phyloP scores from a whole-genome alignment of 2,888 invertebrate species.

The Drosophila falleni region DNA sequence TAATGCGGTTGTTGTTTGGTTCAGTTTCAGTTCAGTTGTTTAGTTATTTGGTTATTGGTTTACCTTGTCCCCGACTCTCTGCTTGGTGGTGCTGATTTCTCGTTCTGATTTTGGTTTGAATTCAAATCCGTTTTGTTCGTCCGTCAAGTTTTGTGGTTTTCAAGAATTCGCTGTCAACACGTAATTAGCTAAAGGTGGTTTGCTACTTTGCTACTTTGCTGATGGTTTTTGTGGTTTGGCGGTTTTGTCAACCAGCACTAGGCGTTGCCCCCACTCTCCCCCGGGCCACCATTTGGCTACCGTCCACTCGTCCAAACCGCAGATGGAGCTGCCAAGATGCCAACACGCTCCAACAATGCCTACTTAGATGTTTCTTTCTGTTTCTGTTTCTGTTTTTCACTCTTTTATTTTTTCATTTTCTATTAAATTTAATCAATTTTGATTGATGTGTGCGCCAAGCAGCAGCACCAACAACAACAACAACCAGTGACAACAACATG shows the following conservation, averaged over 20 bases:
- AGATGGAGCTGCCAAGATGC: constrained; percentile 75
- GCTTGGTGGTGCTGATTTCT: constrained; percentile 26
- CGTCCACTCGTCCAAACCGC: constrained; percentile 39
- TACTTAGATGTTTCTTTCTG: constrained; percentile 52
- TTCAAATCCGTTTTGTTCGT: constrained; percentile 21
- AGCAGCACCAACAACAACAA: constrained; percentile 26
- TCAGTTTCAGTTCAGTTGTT: constrained; percentile 28
- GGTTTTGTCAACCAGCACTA: constrained; percentile 7
- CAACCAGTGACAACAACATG: constrained; percentile 24
- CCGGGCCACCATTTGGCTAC: not conserved
- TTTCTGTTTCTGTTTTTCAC: constrained; percentile 3
- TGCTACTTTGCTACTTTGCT: not conserved
- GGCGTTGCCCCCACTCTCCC: not conserved
- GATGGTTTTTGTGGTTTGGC: constrained; percentile 20
- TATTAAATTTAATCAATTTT: constrained; percentile 73
- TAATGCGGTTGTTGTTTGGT: constrained; percentile 63
- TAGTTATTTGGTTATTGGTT: constrained; percentile 42
- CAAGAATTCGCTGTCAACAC: not conserved
- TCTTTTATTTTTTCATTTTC: constrained; percentile 29
- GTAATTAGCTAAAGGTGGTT: constrained; percentile 42
- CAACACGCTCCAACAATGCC: constrained; percentile 72
- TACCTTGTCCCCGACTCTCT: constrained; percentile 55
- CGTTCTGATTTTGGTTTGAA: constrained; percentile 38
- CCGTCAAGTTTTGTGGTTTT: constrained; percentile 29
- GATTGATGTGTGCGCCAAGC: constrained; percentile 72